Conservation (phyloP, 2,888 invertebrate genomes). For the Buathra laborator region DNA sequence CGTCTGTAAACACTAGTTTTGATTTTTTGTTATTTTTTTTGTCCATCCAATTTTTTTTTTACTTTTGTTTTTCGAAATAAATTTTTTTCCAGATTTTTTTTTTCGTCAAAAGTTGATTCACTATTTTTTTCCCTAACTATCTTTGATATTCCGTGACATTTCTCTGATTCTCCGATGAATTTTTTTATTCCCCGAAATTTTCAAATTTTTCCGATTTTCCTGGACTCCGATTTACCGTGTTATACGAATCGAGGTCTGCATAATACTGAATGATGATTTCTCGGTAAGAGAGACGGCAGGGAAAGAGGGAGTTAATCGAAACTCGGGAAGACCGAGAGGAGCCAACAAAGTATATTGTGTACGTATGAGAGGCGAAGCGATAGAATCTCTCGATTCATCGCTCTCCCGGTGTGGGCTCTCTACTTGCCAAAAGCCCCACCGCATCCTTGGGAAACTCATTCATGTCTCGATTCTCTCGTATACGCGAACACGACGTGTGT, state of each 20-base stretch:
- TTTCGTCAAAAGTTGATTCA: no score
- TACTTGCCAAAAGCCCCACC: slow-evolving; percentile 65
- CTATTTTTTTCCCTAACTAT: no score
- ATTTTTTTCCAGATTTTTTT: no score
- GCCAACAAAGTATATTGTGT: slow-evolving; percentile 49
- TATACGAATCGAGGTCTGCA: background rate
- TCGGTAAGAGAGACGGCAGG: background rate
- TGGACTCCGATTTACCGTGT: background rate
- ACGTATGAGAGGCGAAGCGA: slow-evolving; percentile 4
- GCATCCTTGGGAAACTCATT: slow-evolving; percentile 66
- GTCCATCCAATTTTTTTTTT: no score
- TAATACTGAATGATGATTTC: slow-evolving; percentile 18
- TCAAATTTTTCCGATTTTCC: background rate
- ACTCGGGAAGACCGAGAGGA: slow-evolving; percentile 25
- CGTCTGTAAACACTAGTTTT: no score
- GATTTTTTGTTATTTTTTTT: no score
- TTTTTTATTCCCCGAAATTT: no score
- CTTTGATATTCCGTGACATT: no score
- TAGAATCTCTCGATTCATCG: slow-evolving; percentile 56
- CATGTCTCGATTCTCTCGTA: slow-evolving; percentile 60
- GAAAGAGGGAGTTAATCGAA: slow-evolving; percentile 32
- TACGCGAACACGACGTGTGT: slow-evolving; percentile 15
- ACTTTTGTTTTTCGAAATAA: no score
- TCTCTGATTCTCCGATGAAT: no score
- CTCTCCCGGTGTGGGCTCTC: slow-evolving; percentile 13